Evolutionary conservation across 1,140 invertebrate genomes (phyloP).

Genomic region (Trichoplusia ni): DNA sequence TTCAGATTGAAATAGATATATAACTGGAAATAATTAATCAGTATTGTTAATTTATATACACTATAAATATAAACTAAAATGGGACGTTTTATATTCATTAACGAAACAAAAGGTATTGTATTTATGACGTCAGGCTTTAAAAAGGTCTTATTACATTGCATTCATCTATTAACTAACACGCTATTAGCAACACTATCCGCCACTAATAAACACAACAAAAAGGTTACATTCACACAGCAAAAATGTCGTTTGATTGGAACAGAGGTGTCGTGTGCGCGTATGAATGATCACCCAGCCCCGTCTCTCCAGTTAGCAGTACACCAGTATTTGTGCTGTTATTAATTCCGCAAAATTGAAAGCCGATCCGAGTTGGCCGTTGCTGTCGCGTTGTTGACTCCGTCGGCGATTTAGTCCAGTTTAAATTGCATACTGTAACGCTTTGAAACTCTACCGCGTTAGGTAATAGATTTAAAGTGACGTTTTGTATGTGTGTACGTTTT

Average conservation of each 20-base stretch:
- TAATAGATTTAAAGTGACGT: constrained; percentile 20
- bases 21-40: constrained; percentile 11
- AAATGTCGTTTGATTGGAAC: constrained; percentile 17
- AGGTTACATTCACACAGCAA: constrained; percentile 8
- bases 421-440: constrained; percentile 38
- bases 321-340: constrained; percentile 48
- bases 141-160: no score
- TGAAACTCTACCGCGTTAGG: constrained; percentile 37
- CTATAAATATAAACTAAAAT: no score
- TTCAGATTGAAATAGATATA: constrained; percentile 3
- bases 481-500: constrained; percentile 8
- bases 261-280: constrained; percentile 13
- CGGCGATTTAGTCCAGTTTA: constrained; percentile 37
- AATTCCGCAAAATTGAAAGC: constrained; percentile 57
- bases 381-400: constrained; percentile 35
- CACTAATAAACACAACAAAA: constrained; percentile 2
- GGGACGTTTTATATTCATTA: no score
- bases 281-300: constrained; percentile 30
- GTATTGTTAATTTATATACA: neutral
- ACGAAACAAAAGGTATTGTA: no score
- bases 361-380: constrained; percentile 35
- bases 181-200: neutral
- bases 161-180: no score
- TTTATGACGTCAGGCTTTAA: no score
- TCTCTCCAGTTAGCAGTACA: constrained; percentile 9